Base-by-base conservation (phyloP, 2,113 vertebrate genomes). In the Carlito syrichta region DNA sequence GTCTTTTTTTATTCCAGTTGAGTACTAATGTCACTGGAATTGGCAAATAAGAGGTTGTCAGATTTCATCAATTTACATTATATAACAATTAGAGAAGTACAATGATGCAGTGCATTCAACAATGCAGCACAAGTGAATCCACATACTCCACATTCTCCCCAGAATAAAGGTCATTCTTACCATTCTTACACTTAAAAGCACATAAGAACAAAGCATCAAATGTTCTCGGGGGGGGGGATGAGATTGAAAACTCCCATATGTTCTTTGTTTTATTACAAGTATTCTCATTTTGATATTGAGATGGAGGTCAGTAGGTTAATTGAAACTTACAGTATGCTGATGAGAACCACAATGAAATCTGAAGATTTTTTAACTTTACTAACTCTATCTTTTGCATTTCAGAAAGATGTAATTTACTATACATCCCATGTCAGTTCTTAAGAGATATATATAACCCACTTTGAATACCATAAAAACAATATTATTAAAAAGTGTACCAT, bases 311-410 rank as follows among this genome's bases (percentile, higher is more conserved):
- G 20, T 13, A 94, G 69, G 94, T 92, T 97, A 96, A 97, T 94
- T 96, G 81, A 94, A 97, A 97, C 69, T 86, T 52, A 91, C n/a
- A 89, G 38, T 90, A 94, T 85, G 38, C 63, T 86, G 71, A 96
- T 96, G 50, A 32, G 22, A 96, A 93, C 89, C 92, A 79, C 92
- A 93, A 27, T 81, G 90, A 93, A 97, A 30, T 86, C 69, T 86
- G 63, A 86, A 5, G 17, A 40, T 45, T 84, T 69, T 69, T 58
- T 81, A 95, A 69, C 58, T 94, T 97, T 88, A 95, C 92, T 95
- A 95, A 93, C 86, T 95, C 74, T 85, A 77, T 89, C 69, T 81
- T 96, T 86, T 86, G 20, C 76, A 92, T 97, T 89, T 96, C 50
- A 5, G 9, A 32, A 71, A 77, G 86, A 89, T 22, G 54, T 60